A percentile compares a stretch with the other conserved stretches of the same genome.
Conservation (phyloP, 2,113 vertebrate genomes). For the Entomyzon cyanotis region DNA sequence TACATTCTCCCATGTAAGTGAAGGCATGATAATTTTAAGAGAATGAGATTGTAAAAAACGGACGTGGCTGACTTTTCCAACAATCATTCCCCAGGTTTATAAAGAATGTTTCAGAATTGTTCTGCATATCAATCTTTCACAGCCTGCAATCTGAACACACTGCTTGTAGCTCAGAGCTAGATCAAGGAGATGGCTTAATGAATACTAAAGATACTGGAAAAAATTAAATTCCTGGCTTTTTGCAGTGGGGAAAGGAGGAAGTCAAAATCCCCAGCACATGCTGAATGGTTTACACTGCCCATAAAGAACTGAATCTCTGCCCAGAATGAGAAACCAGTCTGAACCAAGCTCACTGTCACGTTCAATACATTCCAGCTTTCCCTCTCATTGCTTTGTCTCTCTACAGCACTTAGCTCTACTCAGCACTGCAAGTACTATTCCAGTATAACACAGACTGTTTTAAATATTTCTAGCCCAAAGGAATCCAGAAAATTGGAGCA, state of each 20-base stretch:
- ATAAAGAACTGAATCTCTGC: neutral
- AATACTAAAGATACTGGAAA: neutral
- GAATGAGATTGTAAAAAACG: neutral
- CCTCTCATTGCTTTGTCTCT: neutral
- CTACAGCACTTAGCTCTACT: neutral
- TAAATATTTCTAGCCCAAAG: neutral
- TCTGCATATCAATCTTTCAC: neutral
- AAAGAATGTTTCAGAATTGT: neutral
- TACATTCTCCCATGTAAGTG: neutral
- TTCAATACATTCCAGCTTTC: neutral
- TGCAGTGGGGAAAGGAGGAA: neutral
- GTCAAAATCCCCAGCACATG: neutral
- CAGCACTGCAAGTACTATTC: neutral
- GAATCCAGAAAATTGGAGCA: neutral
- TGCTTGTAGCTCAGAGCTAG: neutral
- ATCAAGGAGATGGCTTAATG: neutral
- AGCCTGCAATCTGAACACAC: neutral
- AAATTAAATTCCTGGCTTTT: neutral
- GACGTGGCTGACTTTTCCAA: neutral
- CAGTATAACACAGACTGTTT: neutral
- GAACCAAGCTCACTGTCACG: neutral
- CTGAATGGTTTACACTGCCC: neutral
- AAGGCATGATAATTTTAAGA: neutral
- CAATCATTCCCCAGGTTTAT: neutral
- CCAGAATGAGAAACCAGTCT: neutral